phyloP scores from a whole-genome alignment of 2,888 invertebrate genomes.

The Synergus umbraculus region DNA sequence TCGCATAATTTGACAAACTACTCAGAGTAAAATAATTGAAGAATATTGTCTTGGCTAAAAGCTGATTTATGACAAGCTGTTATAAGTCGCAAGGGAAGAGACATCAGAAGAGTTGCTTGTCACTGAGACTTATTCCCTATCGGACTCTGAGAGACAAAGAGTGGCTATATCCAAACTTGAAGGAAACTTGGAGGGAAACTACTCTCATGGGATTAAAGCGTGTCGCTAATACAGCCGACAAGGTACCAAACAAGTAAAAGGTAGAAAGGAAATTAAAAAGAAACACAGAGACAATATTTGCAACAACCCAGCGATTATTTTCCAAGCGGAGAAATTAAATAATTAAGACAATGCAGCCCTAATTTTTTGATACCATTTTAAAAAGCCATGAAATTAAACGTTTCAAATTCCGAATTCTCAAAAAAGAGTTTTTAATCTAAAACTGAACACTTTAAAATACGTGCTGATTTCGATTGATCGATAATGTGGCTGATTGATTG shows the following conservation, averaged over 20 bases:
- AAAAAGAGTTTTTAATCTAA: background rate
- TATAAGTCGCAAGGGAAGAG: constrained; percentile 52
- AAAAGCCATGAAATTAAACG: no score
- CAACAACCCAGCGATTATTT: background rate
- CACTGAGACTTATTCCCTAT: constrained; percentile 61
- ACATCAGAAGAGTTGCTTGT: constrained; percentile 49
- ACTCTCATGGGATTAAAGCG: constrained; percentile 60
- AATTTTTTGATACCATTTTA: no score
- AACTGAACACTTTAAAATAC: background rate
- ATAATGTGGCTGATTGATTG: constrained; percentile 2
- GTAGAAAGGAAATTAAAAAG: background rate
- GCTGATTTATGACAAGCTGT: constrained; percentile 22
- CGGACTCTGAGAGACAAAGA: constrained; percentile 54
- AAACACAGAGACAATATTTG: background rate
- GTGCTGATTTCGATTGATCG: background rate
- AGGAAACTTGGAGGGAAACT: constrained; percentile 63
- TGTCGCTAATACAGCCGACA: constrained; percentile 58
- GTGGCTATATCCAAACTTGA: constrained; percentile 58
- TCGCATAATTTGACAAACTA: no score
- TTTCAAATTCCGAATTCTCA: no score
- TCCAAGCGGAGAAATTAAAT: background rate
- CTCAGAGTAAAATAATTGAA: background rate
- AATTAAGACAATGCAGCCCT: background rate
- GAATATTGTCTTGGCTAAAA: constrained; percentile 10
- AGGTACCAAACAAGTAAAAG: constrained; percentile 4